phyloP scores from a whole-genome alignment of 1,140 invertebrate species.

The Brachionus asplanchnoidis region DNA sequence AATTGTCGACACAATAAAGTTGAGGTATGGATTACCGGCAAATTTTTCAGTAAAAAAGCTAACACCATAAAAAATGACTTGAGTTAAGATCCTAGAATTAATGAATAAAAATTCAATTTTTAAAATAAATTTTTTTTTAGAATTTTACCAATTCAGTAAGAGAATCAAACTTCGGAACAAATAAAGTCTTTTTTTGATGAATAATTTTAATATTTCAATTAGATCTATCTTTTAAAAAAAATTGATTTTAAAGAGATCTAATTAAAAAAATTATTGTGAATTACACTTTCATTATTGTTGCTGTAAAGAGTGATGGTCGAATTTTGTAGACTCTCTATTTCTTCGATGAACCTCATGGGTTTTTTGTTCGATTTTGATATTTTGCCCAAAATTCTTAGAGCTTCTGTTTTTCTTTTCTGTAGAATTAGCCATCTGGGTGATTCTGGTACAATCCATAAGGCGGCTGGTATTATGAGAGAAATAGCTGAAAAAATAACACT shows the following conservation, averaged over 20 bases:
- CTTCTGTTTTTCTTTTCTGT: neutral
- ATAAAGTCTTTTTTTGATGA: neutral
- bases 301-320: neutral
- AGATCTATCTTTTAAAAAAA: neutral
- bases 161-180: neutral
- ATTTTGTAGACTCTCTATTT: neutral
- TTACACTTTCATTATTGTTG: neutral
- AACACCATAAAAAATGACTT: neutral
- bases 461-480: neutral
- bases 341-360: neutral
- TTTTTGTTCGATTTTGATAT: slow-evolving; percentile 35
- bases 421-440: slow-evolving; percentile 27
- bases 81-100: neutral
- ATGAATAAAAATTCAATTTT: neutral
- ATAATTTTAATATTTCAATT: neutral
- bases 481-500: neutral
- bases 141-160: neutral
- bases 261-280: neutral
- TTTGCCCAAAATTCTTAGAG: neutral
- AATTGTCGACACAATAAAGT: neutral
- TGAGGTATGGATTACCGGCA: neutral
- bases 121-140: too few species aligned
- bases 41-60: neutral
- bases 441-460: neutral
- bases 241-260: neutral